Percentiles rank a stretch among this genome's conserved stretches.
These are phyloP conservation scores for Stratiomys singularior DNA, from an alignment of 2,888 invertebrate genomes.

Conservation along the genomic window DNA sequence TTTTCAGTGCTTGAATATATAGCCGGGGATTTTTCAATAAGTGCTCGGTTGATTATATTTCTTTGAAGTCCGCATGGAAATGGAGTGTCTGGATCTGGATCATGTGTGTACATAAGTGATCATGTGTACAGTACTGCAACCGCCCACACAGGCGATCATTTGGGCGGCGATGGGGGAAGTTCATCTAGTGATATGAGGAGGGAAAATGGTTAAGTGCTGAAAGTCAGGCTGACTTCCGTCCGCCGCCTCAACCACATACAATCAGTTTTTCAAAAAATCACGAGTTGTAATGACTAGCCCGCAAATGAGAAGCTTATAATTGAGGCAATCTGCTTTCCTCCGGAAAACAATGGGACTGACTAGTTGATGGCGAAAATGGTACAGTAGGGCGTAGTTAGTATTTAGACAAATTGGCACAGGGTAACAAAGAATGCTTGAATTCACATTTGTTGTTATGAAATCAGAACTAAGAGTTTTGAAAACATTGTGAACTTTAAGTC, in stretches of 20 bases:
- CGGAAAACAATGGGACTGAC: constrained; percentile 24
- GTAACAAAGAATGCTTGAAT: background rate
- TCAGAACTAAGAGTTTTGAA: too few relatives aligned
- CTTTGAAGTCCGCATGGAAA: constrained; percentile 20
- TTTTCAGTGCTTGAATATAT: background rate
- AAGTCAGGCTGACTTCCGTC: background rate
- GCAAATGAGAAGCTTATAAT: background rate
- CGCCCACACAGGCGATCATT: constrained; percentile 27
- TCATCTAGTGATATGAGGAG: constrained; percentile 16
- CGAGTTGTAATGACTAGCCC: background rate
- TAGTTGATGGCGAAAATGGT: background rate
- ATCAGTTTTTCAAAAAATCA: background rate
- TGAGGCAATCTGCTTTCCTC: constrained; percentile 18
- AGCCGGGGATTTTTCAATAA: background rate
- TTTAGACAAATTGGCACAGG: background rate
- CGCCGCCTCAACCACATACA: background rate
- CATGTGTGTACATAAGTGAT: background rate
- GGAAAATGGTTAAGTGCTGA: constrained; percentile 9
- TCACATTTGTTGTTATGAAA: too few relatives aligned
- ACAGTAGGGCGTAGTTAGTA: background rate
- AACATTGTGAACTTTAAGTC: background rate
- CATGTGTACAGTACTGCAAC: background rate
- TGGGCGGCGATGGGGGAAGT: background rate
- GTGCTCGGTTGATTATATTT: constrained; percentile 17
- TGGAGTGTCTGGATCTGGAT: background rate